Conservation (phyloP, 1,140 invertebrate species). For the Sycobia sp. region DNA sequence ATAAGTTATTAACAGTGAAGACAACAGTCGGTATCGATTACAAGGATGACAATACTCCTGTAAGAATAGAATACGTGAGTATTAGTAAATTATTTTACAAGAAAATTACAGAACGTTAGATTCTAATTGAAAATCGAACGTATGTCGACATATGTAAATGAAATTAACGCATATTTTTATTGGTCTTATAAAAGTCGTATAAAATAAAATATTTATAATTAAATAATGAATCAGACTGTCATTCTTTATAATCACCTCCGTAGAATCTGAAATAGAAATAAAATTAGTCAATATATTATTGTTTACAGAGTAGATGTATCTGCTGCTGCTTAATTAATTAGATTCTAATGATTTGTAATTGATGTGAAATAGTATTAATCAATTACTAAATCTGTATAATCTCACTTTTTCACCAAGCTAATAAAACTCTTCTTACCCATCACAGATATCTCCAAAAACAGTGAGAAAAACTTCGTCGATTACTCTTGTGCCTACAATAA, state of each 20-base stretch:
- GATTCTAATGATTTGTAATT: not conserved
- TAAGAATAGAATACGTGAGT: conserved; percentile 56
- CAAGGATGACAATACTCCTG: conserved; percentile 52
- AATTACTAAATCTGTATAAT: not conserved
- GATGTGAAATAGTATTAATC: not conserved
- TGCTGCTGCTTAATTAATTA: not conserved
- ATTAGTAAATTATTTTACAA: not conserved
- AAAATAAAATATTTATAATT: no score
- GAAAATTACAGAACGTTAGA: not conserved
- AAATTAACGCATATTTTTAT: no score
- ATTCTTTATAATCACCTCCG: no score
- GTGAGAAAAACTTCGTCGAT: conserved; percentile 55
- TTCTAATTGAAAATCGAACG: no score
- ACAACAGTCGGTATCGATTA: not conserved
- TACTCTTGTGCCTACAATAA: conserved; percentile 46
- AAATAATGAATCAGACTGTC: no score
- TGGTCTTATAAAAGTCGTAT: no score
- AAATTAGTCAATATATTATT: no score
- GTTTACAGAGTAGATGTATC: no score
- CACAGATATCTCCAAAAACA: conserved; percentile 55
- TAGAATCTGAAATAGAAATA: no score
- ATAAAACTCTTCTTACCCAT: no score
- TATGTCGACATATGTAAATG: no score
- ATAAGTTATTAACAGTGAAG: conserved; percentile 45
- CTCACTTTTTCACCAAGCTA: no score